A percentile compares a stretch with the other conserved stretches of the same genome.
Conservation (phyloP, 2,888 invertebrate genomes). For the Drosophila macrospina region DNA sequence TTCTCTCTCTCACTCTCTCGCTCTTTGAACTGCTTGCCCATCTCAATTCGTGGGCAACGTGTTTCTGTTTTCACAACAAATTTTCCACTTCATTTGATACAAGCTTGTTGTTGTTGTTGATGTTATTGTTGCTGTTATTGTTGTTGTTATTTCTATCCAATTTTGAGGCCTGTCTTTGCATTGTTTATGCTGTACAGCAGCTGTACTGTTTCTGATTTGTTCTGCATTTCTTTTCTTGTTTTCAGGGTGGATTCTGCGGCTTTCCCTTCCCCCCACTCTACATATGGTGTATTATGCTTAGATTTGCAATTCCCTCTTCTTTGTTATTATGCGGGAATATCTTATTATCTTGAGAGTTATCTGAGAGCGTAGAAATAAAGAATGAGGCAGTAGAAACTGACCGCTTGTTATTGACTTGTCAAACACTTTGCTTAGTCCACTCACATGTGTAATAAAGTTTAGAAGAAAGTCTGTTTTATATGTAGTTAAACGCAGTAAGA, state of each 20-base stretch:
- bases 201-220: constrained; percentile 16
- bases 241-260: constrained; percentile 22
- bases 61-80: constrained; percentile 65
- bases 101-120: constrained; percentile 3
- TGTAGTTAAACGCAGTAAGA: too few relatives aligned
- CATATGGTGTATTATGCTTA: constrained; percentile 27
- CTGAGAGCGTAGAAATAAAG: background rate
- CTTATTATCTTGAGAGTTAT: constrained; percentile 1
- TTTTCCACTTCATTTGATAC: constrained; percentile 74
- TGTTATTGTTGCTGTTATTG: background rate
- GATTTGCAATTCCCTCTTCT: constrained; percentile 39
- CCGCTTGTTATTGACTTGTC: background rate
- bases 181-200: constrained; percentile 22
- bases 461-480: too few relatives aligned
- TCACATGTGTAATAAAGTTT: too few relatives aligned
- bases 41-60: constrained; percentile 18
- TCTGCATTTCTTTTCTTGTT: background rate
- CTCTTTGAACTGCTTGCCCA: background rate
- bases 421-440: background rate
- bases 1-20: background rate
- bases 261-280: background rate
- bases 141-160: constrained; percentile 15
- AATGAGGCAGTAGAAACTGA: constrained; percentile 4
- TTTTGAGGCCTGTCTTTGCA: constrained; percentile 6
- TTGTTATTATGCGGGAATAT: constrained; percentile 2